These are phyloP conservation scores for Hemistola chrysoprasaria DNA, from an alignment of 2,888 invertebrate genomes.

Conservation along the genomic window DNA sequence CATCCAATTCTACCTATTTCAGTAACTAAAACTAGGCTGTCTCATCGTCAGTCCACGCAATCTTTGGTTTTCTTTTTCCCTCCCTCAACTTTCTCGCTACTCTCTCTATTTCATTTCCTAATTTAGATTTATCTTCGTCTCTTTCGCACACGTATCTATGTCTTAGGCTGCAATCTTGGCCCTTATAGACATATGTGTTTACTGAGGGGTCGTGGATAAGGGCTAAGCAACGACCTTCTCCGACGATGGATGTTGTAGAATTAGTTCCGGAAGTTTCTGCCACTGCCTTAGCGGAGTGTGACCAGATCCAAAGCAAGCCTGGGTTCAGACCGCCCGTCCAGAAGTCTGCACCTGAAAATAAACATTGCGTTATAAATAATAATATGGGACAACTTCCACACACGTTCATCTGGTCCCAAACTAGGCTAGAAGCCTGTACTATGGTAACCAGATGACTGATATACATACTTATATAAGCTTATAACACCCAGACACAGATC, in stretches of 20 bases:
- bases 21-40: background rate
- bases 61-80: constrained; percentile 24
- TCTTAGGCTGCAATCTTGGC: constrained; percentile 87
- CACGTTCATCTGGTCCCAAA: no score
- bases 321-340: constrained; percentile 94
- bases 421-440: no score
- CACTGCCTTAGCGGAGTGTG: constrained; percentile 90
- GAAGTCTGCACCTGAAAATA: constrained; percentile 85
- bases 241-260: constrained; percentile 54
- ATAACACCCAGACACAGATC: no score
- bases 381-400: no score
- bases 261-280: constrained; percentile 52
- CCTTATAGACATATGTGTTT: constrained; percentile 85
- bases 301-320: constrained; percentile 94
- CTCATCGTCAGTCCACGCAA: constrained; percentile 30
- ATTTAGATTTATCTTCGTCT: constrained; percentile 77
- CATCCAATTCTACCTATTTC: no score
- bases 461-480: no score
- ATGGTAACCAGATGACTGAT: no score
- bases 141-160: constrained; percentile 88
- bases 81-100: constrained; percentile 48
- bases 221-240: constrained; percentile 88
- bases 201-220: constrained; percentile 84
- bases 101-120: constrained; percentile 84
- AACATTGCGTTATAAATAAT: background rate